Base-by-base conservation (phyloP, 2,113 vertebrate genomes). In the Meleagris gallopavo region DNA sequence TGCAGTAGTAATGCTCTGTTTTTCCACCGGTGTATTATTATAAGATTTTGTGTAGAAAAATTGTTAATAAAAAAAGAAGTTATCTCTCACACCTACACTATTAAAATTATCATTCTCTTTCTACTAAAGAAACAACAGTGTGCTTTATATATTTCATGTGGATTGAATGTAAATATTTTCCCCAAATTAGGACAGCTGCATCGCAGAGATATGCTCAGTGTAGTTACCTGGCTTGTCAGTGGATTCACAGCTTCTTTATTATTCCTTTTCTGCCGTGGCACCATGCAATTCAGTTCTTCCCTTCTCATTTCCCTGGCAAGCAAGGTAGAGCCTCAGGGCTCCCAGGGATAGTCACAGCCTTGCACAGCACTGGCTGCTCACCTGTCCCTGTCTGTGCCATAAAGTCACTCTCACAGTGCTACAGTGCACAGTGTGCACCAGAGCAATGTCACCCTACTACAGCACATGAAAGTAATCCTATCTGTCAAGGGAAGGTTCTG, bases 101-200 rank as follows among this genome's bases (percentile, higher is more conserved):
- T 12, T 88, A 57, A 74, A 88, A 43, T 82, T 52, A 17, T 14
- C 81, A 4, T 62, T 10, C 78, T 79, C 75, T 79, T 79, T 69
- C 88, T 81, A 29, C 14, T 34, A 60, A 64, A 55, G 34, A 45
- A 55, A 48, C 45, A 13, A 46, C 50, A 64, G 19, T 10, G 12
- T 58, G 22, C 41, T 84, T 75, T 81, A 11, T 34, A 78, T 89
- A 82, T 94, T 96, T 94, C 22, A 73, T 9, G 16, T 67, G 64
- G 45, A 70, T 36, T n/a, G 30, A 89, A 83, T 83, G 45, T 73
- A 89, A 95, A 93, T 89, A 57, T 88, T 91, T 93, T 77, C 93
- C 57, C 58, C 50, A 86, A 87, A 88, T 10, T 71, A 69, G 72
- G 41, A 88, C 72, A 94, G 88, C 88, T 94, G 92, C 6, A 1